Conservation (phyloP, 2,113 vertebrate genomes). For the Eublepharis macularius region DNA sequence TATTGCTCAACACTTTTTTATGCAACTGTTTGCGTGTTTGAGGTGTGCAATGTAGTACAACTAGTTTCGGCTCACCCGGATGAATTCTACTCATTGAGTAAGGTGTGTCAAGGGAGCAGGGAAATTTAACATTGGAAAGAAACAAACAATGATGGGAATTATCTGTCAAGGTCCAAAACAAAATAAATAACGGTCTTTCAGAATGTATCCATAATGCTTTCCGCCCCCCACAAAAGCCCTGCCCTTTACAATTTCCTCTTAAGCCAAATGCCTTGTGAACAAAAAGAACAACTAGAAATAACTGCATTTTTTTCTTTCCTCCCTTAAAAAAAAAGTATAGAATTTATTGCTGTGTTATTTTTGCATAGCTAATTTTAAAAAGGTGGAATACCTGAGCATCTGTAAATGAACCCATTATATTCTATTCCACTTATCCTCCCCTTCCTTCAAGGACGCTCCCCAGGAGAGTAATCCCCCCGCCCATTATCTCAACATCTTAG, state of each 20-base stretch:
- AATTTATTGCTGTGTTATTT: background rate
- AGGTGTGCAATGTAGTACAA: slow-evolving; percentile 8
- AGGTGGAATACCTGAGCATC: background rate
- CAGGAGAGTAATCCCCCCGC: no score
- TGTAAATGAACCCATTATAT: no score
- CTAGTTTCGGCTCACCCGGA: slow-evolving; percentile 1
- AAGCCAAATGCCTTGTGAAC: background rate
- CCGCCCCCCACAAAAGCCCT: background rate
- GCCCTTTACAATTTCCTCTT: background rate
- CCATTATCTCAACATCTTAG: background rate
- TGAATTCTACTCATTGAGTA: background rate
- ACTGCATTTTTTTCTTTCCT: background rate
- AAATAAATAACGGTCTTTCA: background rate
- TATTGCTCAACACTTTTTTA: background rate
- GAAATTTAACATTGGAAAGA: background rate
- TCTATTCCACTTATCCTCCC: no score
- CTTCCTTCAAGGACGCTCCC: no score
- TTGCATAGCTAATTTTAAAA: background rate
- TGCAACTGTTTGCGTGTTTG: background rate
- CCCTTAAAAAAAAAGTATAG: background rate
- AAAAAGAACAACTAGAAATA: background rate
- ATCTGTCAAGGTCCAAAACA: background rate
- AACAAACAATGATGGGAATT: background rate
- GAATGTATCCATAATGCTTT: background rate
- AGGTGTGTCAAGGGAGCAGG: background rate